These are phyloP conservation scores for Falco naumanni DNA, from an alignment of 2,797 vertebrate genomes.

Conservation along the genomic window DNA sequence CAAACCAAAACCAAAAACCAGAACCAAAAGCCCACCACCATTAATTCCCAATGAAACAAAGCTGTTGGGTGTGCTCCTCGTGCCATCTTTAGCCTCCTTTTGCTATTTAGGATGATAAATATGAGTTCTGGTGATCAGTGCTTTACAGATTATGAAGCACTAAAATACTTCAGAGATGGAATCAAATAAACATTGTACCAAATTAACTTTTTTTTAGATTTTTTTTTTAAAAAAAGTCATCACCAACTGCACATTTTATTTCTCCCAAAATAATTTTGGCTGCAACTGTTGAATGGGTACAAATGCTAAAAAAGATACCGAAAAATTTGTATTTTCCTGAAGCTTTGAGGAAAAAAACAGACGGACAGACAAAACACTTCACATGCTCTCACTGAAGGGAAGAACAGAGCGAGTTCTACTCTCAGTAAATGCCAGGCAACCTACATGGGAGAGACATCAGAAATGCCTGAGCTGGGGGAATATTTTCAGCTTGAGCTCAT, in stretches of 20 bases:
- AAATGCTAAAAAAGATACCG: neutral
- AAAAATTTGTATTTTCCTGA: neutral
- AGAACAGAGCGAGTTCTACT: neutral
- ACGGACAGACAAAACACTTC: neutral
- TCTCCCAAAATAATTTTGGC: constrained; percentile 5
- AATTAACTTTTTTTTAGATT: neutral
- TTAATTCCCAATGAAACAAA: neutral
- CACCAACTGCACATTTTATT: neutral
- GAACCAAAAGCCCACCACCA: neutral
- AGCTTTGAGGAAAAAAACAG: neutral
- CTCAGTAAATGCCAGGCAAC: constrained; percentile 22
- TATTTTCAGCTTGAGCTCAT: neutral
- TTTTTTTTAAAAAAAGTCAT: neutral
- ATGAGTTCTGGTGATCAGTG: neutral
- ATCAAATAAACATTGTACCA: neutral
- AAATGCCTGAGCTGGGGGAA: neutral
- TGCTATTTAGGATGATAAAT: neutral
- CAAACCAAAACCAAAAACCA: neutral
- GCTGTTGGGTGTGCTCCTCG: neutral
- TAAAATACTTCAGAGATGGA: neutral
- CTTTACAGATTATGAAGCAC: neutral
- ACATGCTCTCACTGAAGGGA: neutral
- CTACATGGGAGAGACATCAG: neutral
- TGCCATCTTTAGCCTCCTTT: neutral
- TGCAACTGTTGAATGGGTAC: neutral